phyloP scores from a whole-genome alignment of 2,113 vertebrate species.

The Condylura cristata region DNA sequence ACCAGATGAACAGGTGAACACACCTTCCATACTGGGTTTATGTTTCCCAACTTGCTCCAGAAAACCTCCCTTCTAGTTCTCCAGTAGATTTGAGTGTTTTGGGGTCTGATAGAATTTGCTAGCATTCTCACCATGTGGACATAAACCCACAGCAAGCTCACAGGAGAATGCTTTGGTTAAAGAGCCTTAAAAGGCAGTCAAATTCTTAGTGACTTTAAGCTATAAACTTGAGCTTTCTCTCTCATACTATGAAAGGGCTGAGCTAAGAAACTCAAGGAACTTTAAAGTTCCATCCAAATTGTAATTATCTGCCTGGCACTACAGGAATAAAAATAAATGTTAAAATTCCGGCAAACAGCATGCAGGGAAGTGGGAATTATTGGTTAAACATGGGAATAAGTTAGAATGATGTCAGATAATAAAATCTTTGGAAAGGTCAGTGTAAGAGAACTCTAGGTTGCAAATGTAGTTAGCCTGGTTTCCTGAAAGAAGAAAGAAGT shows the following conservation, averaged over 20 bases:
- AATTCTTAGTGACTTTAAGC: neutral
- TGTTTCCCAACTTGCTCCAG: neutral
- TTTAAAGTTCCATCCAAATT: neutral
- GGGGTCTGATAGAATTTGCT: neutral
- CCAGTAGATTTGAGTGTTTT: neutral
- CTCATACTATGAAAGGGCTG: neutral
- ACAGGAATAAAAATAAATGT: neutral
- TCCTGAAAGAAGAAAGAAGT: neutral
- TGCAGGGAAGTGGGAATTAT: neutral
- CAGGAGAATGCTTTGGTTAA: no score
- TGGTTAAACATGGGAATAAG: neutral
- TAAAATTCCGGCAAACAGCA: neutral
- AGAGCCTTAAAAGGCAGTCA: neutral
- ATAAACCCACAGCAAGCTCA: neutral
- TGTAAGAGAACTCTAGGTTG: neutral
- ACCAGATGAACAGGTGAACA: neutral
- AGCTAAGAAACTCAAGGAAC: neutral
- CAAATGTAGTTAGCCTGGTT: neutral
- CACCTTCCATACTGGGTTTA: neutral
- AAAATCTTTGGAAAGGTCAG: neutral
- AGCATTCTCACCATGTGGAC: fast-evolving
- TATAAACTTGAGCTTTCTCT: neutral
- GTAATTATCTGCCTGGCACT: neutral
- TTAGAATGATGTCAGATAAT: neutral
- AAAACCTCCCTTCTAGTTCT: neutral